Evolutionary conservation across 2,113 vertebrate genomes (phyloP).

Genomic region (Empidonax traillii): DNA sequence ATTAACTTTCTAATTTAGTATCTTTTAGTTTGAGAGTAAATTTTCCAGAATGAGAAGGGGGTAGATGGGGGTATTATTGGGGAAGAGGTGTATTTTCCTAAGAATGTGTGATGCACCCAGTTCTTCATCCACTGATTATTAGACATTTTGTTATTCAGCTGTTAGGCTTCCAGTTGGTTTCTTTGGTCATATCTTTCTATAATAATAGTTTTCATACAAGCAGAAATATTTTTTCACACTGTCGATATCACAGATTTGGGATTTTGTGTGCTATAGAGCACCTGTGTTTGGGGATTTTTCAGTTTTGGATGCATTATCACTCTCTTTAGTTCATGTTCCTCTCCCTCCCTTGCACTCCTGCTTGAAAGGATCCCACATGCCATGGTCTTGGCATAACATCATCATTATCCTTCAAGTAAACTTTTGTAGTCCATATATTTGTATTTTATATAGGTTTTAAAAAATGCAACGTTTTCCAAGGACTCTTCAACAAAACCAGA

Average conservation of each 20-base stretch:
- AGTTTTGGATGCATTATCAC: neutral
- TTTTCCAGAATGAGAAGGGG: neutral
- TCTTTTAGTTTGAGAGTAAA: neutral
- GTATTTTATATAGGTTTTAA: neutral
- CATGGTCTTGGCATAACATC: neutral
- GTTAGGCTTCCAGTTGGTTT: neutral
- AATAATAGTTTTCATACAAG: neutral
- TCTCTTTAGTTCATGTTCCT: neutral
- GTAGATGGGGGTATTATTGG: rapidly evolving
- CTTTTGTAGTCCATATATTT: neutral
- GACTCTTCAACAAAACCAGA: neutral
- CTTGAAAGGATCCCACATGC: neutral
- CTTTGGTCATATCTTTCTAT: neutral
- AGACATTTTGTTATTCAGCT: neutral
- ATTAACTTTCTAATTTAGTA: neutral
- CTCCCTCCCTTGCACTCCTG: neutral
- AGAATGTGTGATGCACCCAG: rapidly evolving
- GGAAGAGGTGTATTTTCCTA: neutral
- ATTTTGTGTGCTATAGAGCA: neutral
- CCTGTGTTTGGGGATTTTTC: neutral
- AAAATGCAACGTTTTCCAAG: neutral
- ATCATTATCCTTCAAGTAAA: neutral
- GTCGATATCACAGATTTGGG: neutral
- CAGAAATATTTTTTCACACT: neutral
- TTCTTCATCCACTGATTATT: neutral